A percentile compares a stretch with the other conserved stretches of the same genome.
Conservation (phyloP, 2,888 invertebrate genomes). For the Blastobasis lacticolella region DNA sequence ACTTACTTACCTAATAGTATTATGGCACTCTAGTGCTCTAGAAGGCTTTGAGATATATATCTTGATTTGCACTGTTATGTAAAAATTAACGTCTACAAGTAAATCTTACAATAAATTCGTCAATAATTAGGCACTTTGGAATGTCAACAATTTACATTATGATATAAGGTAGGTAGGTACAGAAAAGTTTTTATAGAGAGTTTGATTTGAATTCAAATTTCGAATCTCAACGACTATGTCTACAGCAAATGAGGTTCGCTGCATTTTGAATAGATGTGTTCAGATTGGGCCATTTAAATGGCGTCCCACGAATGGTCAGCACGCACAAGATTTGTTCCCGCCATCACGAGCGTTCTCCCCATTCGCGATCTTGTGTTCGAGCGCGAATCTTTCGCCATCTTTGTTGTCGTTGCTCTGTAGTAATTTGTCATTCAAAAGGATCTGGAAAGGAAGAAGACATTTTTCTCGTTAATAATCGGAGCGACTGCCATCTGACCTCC, state of each 20-base stretch:
- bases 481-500: too few relatives aligned
- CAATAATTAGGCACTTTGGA: conserved; percentile 24
- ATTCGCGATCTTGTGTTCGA: conserved; percentile 73
- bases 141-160: conserved; percentile 8
- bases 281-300: conserved; percentile 24
- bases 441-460: conserved; percentile 58
- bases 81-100: too few relatives aligned
- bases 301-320: conserved; percentile 65
- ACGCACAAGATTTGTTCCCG: conserved; percentile 70
- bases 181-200: conserved; percentile 10
- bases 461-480: too few relatives aligned
- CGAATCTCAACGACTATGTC: conserved; percentile 18
- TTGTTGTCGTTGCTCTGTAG: conserved; percentile 80
- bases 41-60: too few relatives aligned
- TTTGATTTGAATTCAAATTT: conserved; percentile 6
- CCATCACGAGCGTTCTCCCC: conserved; percentile 58
- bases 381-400: conserved; percentile 80
- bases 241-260: conserved; percentile 9
- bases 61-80: too few relatives aligned
- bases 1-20: too few relatives aligned
- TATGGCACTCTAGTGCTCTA: too few relatives aligned
- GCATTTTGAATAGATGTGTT: conserved; percentile 15
- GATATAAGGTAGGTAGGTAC: neutral
- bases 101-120: too few relatives aligned
- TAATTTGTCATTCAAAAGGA: conserved; percentile 84